These are phyloP conservation scores for Onychomys arenicola DNA, from an alignment of 2,797 vertebrate species.

Conservation along the genomic window DNA sequence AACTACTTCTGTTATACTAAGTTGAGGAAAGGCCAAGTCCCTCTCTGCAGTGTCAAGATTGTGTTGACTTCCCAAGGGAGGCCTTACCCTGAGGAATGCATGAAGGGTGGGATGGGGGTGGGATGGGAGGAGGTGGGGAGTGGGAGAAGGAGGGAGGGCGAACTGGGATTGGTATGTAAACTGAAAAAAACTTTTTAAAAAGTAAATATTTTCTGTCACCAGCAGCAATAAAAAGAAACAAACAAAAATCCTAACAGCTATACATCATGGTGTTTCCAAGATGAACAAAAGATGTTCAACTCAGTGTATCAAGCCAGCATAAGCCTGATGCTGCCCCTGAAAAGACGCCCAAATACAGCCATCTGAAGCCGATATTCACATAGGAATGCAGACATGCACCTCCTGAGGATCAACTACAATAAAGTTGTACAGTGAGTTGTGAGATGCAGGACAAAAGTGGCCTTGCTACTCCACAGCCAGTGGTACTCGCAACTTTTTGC, in stretches of 20 bases:
- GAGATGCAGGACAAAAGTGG: background rate
- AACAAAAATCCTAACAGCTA: background rate
- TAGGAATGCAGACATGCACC: background rate
- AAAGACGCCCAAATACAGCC: background rate
- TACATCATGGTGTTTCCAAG: background rate
- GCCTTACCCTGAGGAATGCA: too few species aligned
- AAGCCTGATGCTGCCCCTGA: background rate
- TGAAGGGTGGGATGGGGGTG: too few species aligned
- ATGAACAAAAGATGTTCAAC: conserved; percentile 33
- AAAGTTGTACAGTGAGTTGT: background rate
- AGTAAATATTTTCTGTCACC: background rate
- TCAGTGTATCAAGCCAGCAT: background rate
- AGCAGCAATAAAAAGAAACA: background rate
- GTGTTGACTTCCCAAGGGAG: too few species aligned
- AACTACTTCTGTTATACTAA: background rate
- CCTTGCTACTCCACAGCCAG: background rate
- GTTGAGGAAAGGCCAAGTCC: too few species aligned
- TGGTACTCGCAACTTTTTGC: conserved; percentile 18
- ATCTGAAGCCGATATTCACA: background rate
- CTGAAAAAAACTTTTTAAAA: too few species aligned
- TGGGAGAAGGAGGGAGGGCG: too few species aligned
- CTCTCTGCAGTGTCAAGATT: too few species aligned
- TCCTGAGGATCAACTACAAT: background rate
- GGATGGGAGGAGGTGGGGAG: too few species aligned
- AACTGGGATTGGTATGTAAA: too few species aligned